Evolutionary conservation across 2,888 invertebrate species (phyloP).

Genomic region (Copidosoma aretas): DNA sequence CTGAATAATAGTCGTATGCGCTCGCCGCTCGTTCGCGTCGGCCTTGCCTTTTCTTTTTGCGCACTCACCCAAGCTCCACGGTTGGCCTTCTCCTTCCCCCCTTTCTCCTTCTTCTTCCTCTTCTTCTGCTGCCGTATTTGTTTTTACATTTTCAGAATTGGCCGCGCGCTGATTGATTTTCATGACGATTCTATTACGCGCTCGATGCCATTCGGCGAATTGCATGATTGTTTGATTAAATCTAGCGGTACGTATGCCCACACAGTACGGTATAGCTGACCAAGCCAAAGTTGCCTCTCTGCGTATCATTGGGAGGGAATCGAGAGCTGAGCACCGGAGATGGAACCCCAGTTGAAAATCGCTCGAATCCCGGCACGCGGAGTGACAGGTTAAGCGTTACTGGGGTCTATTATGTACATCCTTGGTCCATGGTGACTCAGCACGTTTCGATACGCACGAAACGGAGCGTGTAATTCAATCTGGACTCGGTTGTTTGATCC

Average conservation of each 20-base stretch:
- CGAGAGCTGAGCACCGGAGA: background rate
- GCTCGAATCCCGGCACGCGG: background rate
- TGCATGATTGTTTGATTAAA: background rate
- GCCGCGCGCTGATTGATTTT: conserved; percentile 31
- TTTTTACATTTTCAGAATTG: conserved; percentile 26
- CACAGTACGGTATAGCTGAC: too few species aligned
- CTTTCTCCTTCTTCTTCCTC: background rate
- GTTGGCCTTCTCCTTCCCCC: background rate
- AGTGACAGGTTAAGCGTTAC: background rate
- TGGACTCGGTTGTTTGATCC: background rate
- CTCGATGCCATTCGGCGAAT: background rate
- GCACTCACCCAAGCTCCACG: background rate
- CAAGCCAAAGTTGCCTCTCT: too few species aligned
- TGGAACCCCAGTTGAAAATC: background rate
- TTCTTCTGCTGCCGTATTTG: conserved; percentile 14
- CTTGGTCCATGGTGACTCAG: background rate
- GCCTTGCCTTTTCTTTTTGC: conserved; percentile 1
- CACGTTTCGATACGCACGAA: background rate
- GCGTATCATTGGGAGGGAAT: too few species aligned
- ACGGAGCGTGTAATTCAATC: background rate
- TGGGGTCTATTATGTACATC: background rate
- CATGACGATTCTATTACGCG: conserved; percentile 32
- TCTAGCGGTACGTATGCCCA: too few species aligned
- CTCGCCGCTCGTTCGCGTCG: background rate
- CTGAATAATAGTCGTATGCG: conserved; percentile 24